Conservation (phyloP, 2,888 invertebrate genomes). For the Tipula confusa region DNA sequence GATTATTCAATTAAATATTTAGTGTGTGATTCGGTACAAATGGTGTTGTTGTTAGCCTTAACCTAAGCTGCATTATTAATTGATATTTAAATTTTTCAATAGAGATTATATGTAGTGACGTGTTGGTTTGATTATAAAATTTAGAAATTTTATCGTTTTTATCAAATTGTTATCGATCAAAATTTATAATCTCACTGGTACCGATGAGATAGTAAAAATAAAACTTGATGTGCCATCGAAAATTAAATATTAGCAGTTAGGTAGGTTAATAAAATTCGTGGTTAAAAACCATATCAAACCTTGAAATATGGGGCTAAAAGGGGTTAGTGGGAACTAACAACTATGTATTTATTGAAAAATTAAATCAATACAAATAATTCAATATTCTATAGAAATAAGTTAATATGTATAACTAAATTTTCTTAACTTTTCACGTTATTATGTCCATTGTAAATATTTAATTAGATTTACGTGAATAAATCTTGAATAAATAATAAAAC, state of each 20-base stretch:
- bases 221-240: not conserved
- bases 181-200: not conserved
- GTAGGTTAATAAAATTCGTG: not conserved
- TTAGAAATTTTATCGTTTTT: not conserved
- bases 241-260: not conserved
- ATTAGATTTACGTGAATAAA: too few relatives aligned
- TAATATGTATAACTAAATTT: too few relatives aligned
- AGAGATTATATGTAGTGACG: not conserved
- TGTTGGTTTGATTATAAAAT: not conserved
- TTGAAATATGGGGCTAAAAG: not conserved
- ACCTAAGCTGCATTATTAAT: not conserved
- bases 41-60: not conserved
- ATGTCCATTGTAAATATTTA: too few relatives aligned
- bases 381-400: too few relatives aligned
- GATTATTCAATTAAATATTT: conserved; percentile 3
- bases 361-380: not conserved
- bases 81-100: not conserved
- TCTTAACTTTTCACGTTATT: too few relatives aligned
- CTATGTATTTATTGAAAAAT: not conserved
- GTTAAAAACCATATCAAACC: not conserved
- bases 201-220: not conserved
- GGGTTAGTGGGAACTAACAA: not conserved
- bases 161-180: not conserved
- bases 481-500: too few relatives aligned
- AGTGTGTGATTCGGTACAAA: not conserved